Conservation (phyloP, 2,113 vertebrate genomes). For the Chitala chitala region DNA sequence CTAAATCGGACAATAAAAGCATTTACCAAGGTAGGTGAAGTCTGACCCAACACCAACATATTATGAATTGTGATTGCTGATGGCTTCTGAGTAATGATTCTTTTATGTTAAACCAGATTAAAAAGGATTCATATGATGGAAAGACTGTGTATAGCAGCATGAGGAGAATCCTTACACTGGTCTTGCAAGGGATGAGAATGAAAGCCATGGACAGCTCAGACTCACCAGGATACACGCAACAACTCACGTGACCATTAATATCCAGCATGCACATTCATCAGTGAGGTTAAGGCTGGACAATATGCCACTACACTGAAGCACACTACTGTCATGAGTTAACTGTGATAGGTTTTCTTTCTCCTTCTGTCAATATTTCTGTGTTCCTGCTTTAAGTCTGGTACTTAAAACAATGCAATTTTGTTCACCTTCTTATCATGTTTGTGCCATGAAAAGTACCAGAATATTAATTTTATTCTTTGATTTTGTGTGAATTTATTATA, state of each 20-base stretch:
- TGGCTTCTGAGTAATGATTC: background rate
- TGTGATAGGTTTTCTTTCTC: too few species aligned
- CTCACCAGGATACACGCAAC: background rate
- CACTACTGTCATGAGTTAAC: too few species aligned
- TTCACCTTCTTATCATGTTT: too few species aligned
- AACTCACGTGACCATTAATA: background rate
- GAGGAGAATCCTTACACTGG: constrained; percentile 66
- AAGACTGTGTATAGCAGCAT: constrained; percentile 66
- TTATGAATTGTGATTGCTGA: background rate
- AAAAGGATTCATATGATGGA: constrained; percentile 61
- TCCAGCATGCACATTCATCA: background rate
- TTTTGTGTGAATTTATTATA: too few species aligned
- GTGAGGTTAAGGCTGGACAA: too few species aligned
- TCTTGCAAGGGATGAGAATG: constrained; percentile 69
- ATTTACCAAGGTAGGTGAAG: constrained; percentile 77
- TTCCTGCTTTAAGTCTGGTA: too few species aligned
- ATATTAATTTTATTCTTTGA: too few species aligned
- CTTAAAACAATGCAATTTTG: too few species aligned
- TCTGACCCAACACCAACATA: background rate
- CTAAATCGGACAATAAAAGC: constrained; percentile 74
- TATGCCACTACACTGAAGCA: too few species aligned
- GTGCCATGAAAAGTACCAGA: too few species aligned
- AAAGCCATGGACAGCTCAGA: constrained; percentile 40
- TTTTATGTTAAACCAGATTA: constrained; percentile 62
- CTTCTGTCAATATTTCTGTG: too few species aligned